Conservation (phyloP, 1,140 invertebrate species). For the Amphibalanus amphitrite region DNA sequence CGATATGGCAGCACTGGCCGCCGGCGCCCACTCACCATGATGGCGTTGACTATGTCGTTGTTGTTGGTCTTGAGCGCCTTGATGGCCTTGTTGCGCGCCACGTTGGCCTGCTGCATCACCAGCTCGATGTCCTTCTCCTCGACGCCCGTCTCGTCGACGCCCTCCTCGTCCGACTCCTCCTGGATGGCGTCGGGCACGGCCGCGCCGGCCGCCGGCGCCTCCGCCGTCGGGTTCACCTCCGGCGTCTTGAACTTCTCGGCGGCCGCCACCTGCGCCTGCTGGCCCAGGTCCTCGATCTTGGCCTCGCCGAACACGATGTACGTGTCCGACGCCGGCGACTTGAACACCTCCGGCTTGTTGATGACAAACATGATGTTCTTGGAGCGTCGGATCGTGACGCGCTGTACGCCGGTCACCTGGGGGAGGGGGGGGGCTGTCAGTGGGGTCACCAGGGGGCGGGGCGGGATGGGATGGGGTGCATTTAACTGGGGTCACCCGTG, state of each 20-base stretch:
- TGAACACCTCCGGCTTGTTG: slow-evolving; percentile 97
- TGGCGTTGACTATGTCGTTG: slow-evolving; percentile 83
- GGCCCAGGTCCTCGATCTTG: slow-evolving; percentile 98
- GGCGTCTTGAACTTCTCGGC: slow-evolving; percentile 91
- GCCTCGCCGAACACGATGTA: slow-evolving; percentile 99
- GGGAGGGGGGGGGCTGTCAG: slow-evolving; percentile 3
- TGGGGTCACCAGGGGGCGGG: too few species aligned
- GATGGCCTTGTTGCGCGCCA: slow-evolving; percentile 77
- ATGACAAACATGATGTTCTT: slow-evolving; percentile 99
- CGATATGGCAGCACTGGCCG: too few species aligned
- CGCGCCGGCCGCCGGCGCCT: slow-evolving; percentile 18
- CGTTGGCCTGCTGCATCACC: slow-evolving; percentile 96
- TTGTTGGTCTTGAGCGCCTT: slow-evolving; percentile 90
- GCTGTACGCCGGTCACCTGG: slow-evolving; percentile 80
- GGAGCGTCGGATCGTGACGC: slow-evolving; percentile 96
- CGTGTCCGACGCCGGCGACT: slow-evolving; percentile 97
- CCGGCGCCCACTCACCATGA: slow-evolving; percentile 41
- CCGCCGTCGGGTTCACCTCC: slow-evolving; percentile 11
- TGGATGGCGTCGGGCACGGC: slow-evolving; percentile 40
- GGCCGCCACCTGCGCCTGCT: slow-evolving; percentile 95
- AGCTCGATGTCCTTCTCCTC: slow-evolving; percentile 97
- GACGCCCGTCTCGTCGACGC: slow-evolving; percentile 83
- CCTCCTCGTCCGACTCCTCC: slow-evolving; percentile 71
- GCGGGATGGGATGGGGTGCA: too few species aligned
- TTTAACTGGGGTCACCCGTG: background rate